A percentile compares a stretch with the other conserved stretches of the same genome.
These are phyloP conservation scores for Enteromius treurensis DNA, from an alignment of 2,797 vertebrate genomes.

Conservation along the genomic window DNA sequence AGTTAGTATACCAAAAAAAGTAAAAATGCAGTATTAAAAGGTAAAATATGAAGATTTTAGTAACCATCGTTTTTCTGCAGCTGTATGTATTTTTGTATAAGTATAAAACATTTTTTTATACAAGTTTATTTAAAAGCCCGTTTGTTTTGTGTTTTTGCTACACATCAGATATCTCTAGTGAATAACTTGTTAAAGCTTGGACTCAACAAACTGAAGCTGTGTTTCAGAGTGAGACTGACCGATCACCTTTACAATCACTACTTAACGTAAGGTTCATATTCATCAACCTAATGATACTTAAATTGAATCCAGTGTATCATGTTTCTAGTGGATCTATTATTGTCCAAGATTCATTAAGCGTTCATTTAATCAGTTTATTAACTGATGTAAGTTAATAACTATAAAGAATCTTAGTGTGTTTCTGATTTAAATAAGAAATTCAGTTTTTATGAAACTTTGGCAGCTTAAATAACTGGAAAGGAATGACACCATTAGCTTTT, in stretches of 20 bases:
- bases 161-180: conserved; percentile 83
- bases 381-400: neutral
- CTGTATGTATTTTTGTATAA: neutral
- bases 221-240: conserved; percentile 84
- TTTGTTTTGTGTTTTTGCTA: conserved; percentile 37
- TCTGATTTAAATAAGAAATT: neutral
- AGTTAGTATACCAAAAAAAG: too few relatives aligned
- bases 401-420: neutral
- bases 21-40: neutral
- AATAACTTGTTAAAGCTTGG: conserved; percentile 89
- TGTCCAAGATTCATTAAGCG: neutral
- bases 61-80: neutral
- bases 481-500: neutral
- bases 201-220: conserved; percentile 85
- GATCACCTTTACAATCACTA: conserved; percentile 87
- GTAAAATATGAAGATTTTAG: neutral
- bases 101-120: neutral
- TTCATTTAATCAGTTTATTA: neutral
- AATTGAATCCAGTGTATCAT: neutral
- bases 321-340: conserved; percentile 40
- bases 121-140: neutral
- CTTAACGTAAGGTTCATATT: conserved; percentile 70
- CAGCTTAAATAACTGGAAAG: neutral
- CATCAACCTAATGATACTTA: neutral
- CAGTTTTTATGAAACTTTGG: neutral